phyloP scores from a whole-genome alignment of 2,888 invertebrate genomes.

The Drosophila nigricruria region DNA sequence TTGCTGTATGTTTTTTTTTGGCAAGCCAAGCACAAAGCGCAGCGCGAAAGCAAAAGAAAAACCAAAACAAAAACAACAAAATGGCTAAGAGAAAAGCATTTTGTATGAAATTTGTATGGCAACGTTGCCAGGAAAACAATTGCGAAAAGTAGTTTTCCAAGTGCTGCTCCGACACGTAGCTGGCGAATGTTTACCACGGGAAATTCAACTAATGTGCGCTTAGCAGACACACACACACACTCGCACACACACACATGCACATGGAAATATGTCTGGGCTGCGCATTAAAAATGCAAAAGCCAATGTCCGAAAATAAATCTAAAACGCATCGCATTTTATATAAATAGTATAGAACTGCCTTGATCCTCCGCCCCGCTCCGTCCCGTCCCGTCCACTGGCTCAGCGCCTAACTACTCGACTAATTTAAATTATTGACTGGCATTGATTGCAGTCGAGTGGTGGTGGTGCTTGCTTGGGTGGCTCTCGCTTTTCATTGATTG shows the following conservation, averaged over 20 bases:
- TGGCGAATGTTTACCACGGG: slow-evolving; percentile 68
- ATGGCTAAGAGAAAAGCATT: slow-evolving; percentile 26
- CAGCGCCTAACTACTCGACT: background rate
- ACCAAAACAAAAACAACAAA: slow-evolving; percentile 5
- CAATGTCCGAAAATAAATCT: slow-evolving; percentile 47
- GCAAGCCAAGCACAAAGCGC: slow-evolving; percentile 60
- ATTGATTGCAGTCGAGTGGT: slow-evolving; percentile 60
- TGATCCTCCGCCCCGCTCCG: too few species aligned
- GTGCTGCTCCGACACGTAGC: slow-evolving; percentile 61
- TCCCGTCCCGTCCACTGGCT: too few species aligned
- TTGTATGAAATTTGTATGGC: slow-evolving; percentile 60
- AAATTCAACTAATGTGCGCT: slow-evolving; percentile 69
- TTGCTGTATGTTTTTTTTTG: slow-evolving; percentile 65
- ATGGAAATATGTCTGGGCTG: slow-evolving; percentile 1
- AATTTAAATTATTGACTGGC: slow-evolving; percentile 74
- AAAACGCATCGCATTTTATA: slow-evolving; percentile 38
- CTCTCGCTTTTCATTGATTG: slow-evolving; percentile 42
- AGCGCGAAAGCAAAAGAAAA: background rate
- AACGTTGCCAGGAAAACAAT: slow-evolving; percentile 76
- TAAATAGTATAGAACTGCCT: slow-evolving; percentile 34
- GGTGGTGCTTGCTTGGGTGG: slow-evolving; percentile 8
- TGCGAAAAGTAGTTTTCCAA: slow-evolving; percentile 75
- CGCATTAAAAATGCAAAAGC: slow-evolving; percentile 52
- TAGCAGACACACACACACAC: slow-evolving; percentile 21
- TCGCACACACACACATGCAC: slow-evolving; percentile 12